phyloP scores from a whole-genome alignment of 2,797 vertebrate species.

The Microctenopoma stevenorrisi region DNA sequence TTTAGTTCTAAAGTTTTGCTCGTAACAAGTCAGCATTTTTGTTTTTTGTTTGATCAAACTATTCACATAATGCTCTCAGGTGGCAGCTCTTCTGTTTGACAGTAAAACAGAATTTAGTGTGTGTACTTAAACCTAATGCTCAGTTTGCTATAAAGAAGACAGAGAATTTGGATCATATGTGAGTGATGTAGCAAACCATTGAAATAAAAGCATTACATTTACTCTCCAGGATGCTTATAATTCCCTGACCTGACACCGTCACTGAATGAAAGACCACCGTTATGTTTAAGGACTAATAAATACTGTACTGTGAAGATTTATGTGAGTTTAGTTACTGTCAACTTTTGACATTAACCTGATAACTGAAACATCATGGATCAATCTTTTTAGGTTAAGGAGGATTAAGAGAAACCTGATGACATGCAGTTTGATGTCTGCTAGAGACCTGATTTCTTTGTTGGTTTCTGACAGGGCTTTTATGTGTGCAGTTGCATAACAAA shows the following conservation, averaged over 20 bases:
- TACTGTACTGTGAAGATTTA: neutral
- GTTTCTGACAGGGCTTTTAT: neutral
- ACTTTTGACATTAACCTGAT: neutral
- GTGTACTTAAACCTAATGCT: neutral
- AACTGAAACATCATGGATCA: neutral
- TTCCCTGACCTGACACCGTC: neutral
- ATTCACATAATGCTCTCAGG: neutral
- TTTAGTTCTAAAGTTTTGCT: neutral
- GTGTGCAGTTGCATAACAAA: neutral
- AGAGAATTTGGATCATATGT: neutral
- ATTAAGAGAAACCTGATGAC: neutral
- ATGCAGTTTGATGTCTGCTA: neutral
- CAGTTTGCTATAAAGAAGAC: neutral
- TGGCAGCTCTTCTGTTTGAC: neutral
- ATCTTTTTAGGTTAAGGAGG: neutral
- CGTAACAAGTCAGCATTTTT: neutral
- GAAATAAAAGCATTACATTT: neutral
- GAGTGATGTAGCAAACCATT: neutral
- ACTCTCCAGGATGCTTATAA: neutral
- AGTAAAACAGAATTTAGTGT: neutral
- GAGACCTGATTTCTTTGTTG: neutral
- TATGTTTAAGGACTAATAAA: neutral
- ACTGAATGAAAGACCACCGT: neutral
- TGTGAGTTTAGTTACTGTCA: neutral
- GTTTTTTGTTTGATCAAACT: neutral